Conservation (phyloP, 2,888 invertebrate species). For the Formica aserva region DNA sequence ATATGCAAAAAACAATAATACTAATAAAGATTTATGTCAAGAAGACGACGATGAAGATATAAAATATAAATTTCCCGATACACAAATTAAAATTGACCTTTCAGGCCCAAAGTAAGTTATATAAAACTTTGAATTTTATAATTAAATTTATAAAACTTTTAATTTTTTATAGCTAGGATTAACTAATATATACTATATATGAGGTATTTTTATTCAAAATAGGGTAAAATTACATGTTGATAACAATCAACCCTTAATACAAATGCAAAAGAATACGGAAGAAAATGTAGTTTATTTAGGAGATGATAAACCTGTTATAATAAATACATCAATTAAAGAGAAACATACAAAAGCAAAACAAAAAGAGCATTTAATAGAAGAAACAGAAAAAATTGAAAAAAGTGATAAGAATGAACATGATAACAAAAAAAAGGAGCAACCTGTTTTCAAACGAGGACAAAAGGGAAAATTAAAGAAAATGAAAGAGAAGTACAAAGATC, state of each 20-base stretch:
- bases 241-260: constrained; percentile 70
- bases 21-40: constrained; percentile 57
- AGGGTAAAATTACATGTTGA: constrained; percentile 85
- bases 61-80: constrained; percentile 89
- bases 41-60: constrained; percentile 84
- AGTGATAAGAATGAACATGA: constrained; percentile 81
- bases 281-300: constrained; percentile 87
- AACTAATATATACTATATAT: constrained; percentile 26
- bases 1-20: background rate
- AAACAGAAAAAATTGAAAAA: constrained; percentile 80
- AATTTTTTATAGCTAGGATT: constrained; percentile 24
- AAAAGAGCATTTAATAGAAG: constrained; percentile 54
- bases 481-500: constrained; percentile 97
- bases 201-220: constrained; percentile 29
- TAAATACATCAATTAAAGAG: constrained; percentile 82
- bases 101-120: constrained; percentile 84
- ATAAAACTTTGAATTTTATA: constrained; percentile 36
- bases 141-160: background rate
- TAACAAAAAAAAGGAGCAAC: constrained; percentile 83
- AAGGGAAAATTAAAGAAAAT: constrained; percentile 97
- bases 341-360: constrained; percentile 77
- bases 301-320: constrained; percentile 88
- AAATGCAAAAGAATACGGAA: constrained; percentile 76
- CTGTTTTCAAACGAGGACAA: constrained; percentile 92
- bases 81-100: constrained; percentile 91